These are phyloP conservation scores for Heterohyrax brucei DNA, from an alignment of 2,797 vertebrate genomes.

Conservation along the genomic window DNA sequence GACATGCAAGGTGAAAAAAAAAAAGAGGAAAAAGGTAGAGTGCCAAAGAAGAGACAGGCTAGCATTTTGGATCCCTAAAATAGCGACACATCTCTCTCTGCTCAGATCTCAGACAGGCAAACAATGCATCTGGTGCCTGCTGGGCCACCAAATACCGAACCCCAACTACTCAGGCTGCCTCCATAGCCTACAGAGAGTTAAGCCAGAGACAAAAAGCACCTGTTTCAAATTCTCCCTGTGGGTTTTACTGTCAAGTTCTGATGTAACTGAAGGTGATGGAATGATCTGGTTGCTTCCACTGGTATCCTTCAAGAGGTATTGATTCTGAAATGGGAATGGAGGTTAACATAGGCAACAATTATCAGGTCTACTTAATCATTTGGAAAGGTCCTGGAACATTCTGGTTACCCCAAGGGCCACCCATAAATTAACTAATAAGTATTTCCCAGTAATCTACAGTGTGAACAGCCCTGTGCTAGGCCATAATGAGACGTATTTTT, in stretches of 20 bases:
- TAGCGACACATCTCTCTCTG: not conserved
- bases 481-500: not conserved
- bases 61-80: slow-evolving; percentile 12
- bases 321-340: slow-evolving; percentile 85
- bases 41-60: not conserved
- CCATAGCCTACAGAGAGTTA: not conserved
- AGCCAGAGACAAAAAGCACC: slow-evolving; percentile 85
- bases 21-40: slow-evolving; percentile 1
- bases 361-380: slow-evolving; percentile 40
- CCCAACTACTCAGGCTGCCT: not conserved
- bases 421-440: slow-evolving; percentile 28
- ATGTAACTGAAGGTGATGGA: slow-evolving; percentile 83
- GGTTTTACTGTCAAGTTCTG: slow-evolving; percentile 86
- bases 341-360: slow-evolving; percentile 30
- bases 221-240: slow-evolving; percentile 88
- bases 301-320: slow-evolving; percentile 74
- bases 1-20: slow-evolving; percentile 26
- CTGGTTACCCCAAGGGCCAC: not conserved
- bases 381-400: slow-evolving; percentile 10
- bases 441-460: not conserved
- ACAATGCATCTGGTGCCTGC: not conserved
- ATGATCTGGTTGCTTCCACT: slow-evolving; percentile 79
- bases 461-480: not conserved
- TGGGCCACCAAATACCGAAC: not conserved
- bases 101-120: slow-evolving; percentile 17